Evolutionary conservation across 2,888 invertebrate species (phyloP).

Genomic region (Parelbella ahira): DNA sequence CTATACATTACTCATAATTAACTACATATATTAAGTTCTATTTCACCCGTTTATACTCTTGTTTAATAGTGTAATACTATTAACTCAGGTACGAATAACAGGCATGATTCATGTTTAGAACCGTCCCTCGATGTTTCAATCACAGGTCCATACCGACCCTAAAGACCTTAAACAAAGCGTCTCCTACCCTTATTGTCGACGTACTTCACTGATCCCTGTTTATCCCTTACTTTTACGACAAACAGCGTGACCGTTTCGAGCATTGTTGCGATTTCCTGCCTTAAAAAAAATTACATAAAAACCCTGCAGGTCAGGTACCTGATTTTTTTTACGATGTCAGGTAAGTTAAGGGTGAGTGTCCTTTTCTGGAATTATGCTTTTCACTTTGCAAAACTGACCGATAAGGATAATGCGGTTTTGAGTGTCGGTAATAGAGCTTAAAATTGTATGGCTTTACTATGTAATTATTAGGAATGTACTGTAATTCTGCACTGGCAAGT

Average conservation of each 20-base stretch:
- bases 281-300: conserved; percentile 44
- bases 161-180: conserved; percentile 19
- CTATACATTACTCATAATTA: too few species aligned
- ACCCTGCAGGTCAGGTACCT: conserved; percentile 56
- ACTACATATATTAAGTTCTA: too few species aligned
- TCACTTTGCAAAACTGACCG: conserved; percentile 39
- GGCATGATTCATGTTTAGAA: conserved; percentile 11
- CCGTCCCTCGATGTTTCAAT: conserved; percentile 23
- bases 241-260: conserved; percentile 44
- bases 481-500: conserved; percentile 32
- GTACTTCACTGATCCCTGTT: conserved; percentile 34
- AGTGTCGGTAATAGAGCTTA: conserved; percentile 3
- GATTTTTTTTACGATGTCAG: conserved; percentile 51
- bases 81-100: background rate
- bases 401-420: conserved; percentile 11
- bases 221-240: conserved; percentile 39
- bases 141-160: conserved; percentile 15
- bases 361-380: conserved; percentile 48
- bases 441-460: conserved; percentile 1
- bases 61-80: too few species aligned
- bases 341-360: conserved; percentile 47
- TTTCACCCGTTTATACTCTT: too few species aligned
- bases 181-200: conserved; percentile 18
- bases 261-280: conserved; percentile 69
- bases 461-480: conserved; percentile 17